These are phyloP conservation scores for Podarcis muralis DNA, from an alignment of 2,113 vertebrate species.

Conservation along the genomic window DNA sequence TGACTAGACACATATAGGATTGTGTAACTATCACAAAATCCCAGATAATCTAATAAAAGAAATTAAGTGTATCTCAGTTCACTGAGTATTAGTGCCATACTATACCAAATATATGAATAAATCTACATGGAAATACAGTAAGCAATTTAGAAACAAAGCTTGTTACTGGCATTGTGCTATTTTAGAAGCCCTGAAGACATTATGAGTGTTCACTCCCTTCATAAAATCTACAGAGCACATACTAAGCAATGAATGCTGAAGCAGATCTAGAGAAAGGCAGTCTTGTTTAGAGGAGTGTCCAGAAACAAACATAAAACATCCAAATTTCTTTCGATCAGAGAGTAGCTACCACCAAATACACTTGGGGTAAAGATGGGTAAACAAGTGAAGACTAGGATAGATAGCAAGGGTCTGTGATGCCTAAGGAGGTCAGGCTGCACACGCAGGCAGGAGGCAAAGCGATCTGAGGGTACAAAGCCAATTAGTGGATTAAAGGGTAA, in stretches of 20 bases:
- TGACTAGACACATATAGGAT: background rate
- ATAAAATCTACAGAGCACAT: slow-evolving; percentile 39
- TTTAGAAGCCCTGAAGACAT: slow-evolving; percentile 48
- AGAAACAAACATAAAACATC: slow-evolving; percentile 6
- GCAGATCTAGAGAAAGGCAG: slow-evolving; percentile 41
- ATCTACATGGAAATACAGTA: background rate
- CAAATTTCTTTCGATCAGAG: background rate
- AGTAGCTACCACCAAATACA: slow-evolving; percentile 49
- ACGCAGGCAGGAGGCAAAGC: slow-evolving; percentile 50
- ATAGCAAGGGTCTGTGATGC: slow-evolving; percentile 35
- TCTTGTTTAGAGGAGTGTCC: slow-evolving; percentile 43
- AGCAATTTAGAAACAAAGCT: slow-evolving; percentile 30
- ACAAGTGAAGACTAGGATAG: slow-evolving; percentile 17
- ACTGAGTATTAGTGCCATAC: background rate
- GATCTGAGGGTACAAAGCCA: slow-evolving; percentile 75
- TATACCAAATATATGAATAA: background rate
- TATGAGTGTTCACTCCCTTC: slow-evolving; percentile 42
- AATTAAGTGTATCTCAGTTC: background rate
- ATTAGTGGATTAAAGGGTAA: slow-evolving; percentile 80
- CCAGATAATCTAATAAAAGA: slow-evolving; percentile 24
- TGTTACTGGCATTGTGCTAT: background rate
- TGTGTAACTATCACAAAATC: slow-evolving; percentile 15
- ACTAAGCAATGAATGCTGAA: slow-evolving; percentile 55
- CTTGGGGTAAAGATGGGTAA: slow-evolving; percentile 32
- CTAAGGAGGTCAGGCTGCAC: slow-evolving; percentile 65